Evolutionary conservation across 2,888 invertebrate genomes (phyloP), one percentile per base, ranked within the genome.

Genomic region (Trypoxylon attenuatum): DNA sequence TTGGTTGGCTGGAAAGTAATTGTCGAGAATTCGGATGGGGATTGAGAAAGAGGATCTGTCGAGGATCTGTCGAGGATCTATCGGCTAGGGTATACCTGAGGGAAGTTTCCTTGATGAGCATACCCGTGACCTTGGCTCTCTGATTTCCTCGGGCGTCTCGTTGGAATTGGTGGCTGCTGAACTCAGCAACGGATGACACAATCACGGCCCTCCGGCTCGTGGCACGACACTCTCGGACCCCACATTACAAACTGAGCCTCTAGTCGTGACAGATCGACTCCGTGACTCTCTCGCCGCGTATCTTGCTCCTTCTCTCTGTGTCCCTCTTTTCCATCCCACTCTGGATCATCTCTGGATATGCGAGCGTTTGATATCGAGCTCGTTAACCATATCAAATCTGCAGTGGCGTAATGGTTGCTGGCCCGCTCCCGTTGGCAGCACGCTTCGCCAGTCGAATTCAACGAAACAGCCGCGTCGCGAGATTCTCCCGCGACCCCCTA

Each of bases 41-140:
- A 5, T 8, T 25, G 25, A 8, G 25, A 4, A 5, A 4, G 4
- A 8, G 25, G 25, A 4, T 25, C 25, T 25, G 25, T 25, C 25
- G 4, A 8, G 25, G 67, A 67, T 67, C 38, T 19, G 45, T 25
- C 16, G 42, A 19, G 18, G 38, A 13, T 10, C 18, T 51, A 10
- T 27, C 22, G 59, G 58, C 59, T 57, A 61, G 55, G 47, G 58
- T 18, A 49, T 83, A 87, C 87, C 87, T 87, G 75, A 86, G 80
- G 58, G 86, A 87, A 33, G 85, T 85, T 70, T 86, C 86, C 81
- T 87, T 87, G 79, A 85, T 84, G 58, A 87, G 82, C 87, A 87
- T 87, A 71, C 69, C 72, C 74, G 72, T 60, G 72, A 76, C 73
- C 72, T 73, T 71, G 73, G 47, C 16, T 49, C 27, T 22, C 68